Evolutionary conservation across 2,888 invertebrate species (phyloP), one percentile per base, ranked within the genome.

Genomic region (Neuroscelio doddi): DNA sequence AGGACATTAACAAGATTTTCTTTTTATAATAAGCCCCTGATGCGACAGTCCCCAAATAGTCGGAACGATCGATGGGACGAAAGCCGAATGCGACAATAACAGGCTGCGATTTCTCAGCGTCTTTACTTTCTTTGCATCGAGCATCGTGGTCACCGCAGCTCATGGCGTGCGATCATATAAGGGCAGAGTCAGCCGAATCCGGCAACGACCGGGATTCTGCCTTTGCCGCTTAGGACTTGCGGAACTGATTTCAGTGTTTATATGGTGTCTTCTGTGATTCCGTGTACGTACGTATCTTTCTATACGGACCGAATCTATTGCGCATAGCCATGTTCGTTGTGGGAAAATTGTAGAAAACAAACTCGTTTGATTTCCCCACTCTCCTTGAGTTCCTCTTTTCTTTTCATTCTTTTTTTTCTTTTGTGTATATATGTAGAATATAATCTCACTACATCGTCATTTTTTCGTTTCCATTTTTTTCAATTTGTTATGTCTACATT

Each of bases 261-360:
- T 81, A 81, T 81, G 81, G 81, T 79, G 79, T 81, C 81, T 74
- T 75, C 77, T 77, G 74, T 72, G 75, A 77, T 77, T 73, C 77
- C 77, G 72, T 70, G 70, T 75, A 74, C 68, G 72, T 72, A 71
- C 67, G 55, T 72, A 75, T 75, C 75, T 76, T 72, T 75, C 78
- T 71, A 68, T 73, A 73, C 78, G 49, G 61, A 65, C 76, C 73
- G 75, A 76, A 75, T 77, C 79, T 72, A 72, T 75, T 70, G 69
- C 67, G 70, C 71, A 76, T 78, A 73, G 76, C 79, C 80, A 75
- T 80, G 76, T 76, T 79, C 71, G 72, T 75, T 81, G 79, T 79
- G 81, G 80, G 80, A 82, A 80, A 81, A 80, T 78, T 64, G 78
- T 81, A 80, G 82, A 81, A 82, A 82, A 81, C 80, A 81, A 82